A percentile compares a stretch with the other conserved stretches of the same genome.
Evolutionary conservation across 2,888 invertebrate genomes (phyloP).

Genomic region (Alitta virens): DNA sequence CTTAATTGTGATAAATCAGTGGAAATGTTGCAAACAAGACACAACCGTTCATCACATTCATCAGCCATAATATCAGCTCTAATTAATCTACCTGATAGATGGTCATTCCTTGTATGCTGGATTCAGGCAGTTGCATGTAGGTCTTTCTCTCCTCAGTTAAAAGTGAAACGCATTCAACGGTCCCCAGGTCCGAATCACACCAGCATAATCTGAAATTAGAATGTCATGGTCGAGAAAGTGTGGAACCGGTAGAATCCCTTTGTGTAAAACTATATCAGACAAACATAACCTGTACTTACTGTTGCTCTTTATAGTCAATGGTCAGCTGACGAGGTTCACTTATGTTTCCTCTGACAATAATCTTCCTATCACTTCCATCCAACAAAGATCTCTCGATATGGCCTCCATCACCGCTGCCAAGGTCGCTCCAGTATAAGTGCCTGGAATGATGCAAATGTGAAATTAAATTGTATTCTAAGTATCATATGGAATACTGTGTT

Average conservation of each 20-base stretch:
- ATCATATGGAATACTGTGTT: no score
- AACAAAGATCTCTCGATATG: slow-evolving; percentile 81
- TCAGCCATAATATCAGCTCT: no score
- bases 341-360: slow-evolving; percentile 48
- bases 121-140: slow-evolving; percentile 9
- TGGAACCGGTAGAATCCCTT: not conserved
- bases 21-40: no score
- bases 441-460: slow-evolving; percentile 54
- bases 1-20: no score
- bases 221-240: no score
- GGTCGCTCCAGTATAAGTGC: slow-evolving; percentile 86
- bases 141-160: slow-evolving; percentile 17
- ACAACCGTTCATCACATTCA: no score
- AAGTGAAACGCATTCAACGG: slow-evolving; percentile 35
- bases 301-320: slow-evolving; percentile 63
- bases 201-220: slow-evolving; percentile 40
- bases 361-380: slow-evolving; percentile 73
- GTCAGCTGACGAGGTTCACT: slow-evolving; percentile 80
- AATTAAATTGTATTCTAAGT: no score
- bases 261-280: not conserved
- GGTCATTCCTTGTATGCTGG: slow-evolving; percentile 41
- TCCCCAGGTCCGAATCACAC: slow-evolving; percentile 40
- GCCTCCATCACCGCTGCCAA: slow-evolving; percentile 67
- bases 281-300: no score
- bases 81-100: slow-evolving; percentile 42